Evolutionary conservation across 2,888 invertebrate genomes (phyloP), one percentile per base, ranked within the genome.

Genomic region (Netelia melanura): DNA sequence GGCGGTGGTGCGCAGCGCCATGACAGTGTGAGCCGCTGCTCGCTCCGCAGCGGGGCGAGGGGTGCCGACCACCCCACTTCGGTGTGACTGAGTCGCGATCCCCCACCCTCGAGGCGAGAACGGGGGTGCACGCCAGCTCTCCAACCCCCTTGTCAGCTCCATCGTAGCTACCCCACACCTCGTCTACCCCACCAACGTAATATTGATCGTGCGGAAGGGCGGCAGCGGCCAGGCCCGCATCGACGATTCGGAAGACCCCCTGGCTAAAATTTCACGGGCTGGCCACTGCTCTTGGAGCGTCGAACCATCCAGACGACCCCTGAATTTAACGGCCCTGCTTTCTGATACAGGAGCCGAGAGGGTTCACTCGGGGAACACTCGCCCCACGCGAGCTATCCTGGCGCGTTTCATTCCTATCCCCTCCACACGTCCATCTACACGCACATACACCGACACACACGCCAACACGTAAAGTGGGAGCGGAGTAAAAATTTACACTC

Each of bases 181-280:
- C 91, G 89, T 87, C 80, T 61, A 64, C 92, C 93, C 93, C 93
- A 93, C 93, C 93, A 93, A 89, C 90, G 91, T 91, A 91, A 93
- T 93, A 93, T 93, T 93, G 93, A 93, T 93, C 93, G 92, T 90
- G 90, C 92, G 91, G 93, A 93, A 93, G 93, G 93, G 93, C 93
- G 93, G 93, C 92, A 91, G 91, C 92, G 90, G 90, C 91, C 93
- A 93, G 91, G 91, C 87, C 81, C 92, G 93, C 92, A 91, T 86
- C 87, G 84, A 85, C 85, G 80, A 65, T 85, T 86, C 86, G 54
- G 70, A 81, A 89, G 86, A 86, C 91, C 90, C 89, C 90, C 89
- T 62, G 67, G 56, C 79, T 38, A 67, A 76, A 71, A 72, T 38
- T 62, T 44, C 61, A 14, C 64, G 62, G 62, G 21, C 52, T 54